These are phyloP conservation scores for Cirrhinus mrigala DNA, from an alignment of 2,797 vertebrate species.

Conservation along the genomic window DNA sequence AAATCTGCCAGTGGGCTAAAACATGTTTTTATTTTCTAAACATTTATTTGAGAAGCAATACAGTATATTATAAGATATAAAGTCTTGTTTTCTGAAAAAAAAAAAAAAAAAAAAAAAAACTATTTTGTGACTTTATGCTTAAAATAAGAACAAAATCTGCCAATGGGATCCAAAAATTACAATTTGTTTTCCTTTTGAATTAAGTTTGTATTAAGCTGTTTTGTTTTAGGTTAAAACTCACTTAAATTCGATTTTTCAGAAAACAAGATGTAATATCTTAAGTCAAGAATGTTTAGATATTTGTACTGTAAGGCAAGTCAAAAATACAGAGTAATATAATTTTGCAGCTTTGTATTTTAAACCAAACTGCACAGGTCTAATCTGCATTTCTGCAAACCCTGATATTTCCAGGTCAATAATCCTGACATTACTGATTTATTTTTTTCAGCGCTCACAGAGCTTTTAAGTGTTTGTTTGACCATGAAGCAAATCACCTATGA, in stretches of 20 bases:
- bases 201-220: neutral
- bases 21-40: neutral
- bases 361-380: neutral
- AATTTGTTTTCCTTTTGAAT: neutral
- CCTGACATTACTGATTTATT: neutral
- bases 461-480: slow-evolving; percentile 12
- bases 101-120: too few relatives aligned
- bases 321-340: neutral
- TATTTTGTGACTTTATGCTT: neutral
- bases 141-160: neutral
- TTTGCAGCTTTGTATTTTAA: neutral
- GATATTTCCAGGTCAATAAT: neutral
- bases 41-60: neutral
- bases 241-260: neutral
- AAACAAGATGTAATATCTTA: neutral
- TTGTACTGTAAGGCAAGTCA: neutral
- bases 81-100: neutral
- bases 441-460: neutral
- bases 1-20: neutral
- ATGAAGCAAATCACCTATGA: slow-evolving; percentile 16
- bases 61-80: neutral
- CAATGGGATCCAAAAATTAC: neutral
- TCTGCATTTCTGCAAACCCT: neutral
- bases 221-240: neutral
- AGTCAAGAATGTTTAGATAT: neutral